A percentile compares a stretch with the other conserved stretches of the same genome.
Evolutionary conservation across 2,113 vertebrate species (phyloP).

Genomic region (Cyprinodon tularosa): DNA sequence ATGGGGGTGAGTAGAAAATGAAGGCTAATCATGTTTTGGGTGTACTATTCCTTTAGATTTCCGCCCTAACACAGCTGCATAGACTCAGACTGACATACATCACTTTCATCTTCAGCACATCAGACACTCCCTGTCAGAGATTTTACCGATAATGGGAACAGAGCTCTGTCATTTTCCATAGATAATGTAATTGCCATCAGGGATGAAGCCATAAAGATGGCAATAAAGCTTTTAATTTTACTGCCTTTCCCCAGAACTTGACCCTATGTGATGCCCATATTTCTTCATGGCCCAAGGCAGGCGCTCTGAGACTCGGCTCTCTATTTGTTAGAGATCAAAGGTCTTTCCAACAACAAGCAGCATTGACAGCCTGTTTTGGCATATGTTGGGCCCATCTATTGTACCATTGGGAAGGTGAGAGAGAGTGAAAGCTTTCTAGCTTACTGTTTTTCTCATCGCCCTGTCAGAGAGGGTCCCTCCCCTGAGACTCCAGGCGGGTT

Average conservation of each 20-base stretch:
- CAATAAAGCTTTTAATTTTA: conserved; percentile 75
- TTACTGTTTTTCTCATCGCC: conserved; percentile 60
- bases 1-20: no score
- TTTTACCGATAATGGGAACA: conserved; percentile 64
- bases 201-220: conserved; percentile 67
- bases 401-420: conserved; percentile 54
- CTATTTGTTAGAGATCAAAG: conserved; percentile 74
- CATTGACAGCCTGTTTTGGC: conserved; percentile 55
- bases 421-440: conserved; percentile 59
- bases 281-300: conserved; percentile 55
- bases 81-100: conserved; percentile 46
- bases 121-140: conserved; percentile 50
- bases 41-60: neutral
- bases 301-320: conserved; percentile 47
- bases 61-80: conserved; percentile 2
- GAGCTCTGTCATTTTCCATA: conserved; percentile 65
- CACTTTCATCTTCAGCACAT: conserved; percentile 56
- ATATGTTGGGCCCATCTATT: conserved; percentile 41
- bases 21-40: neutral
- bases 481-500: conserved; percentile 48
- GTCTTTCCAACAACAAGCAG: conserved; percentile 63
- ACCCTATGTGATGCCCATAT: conserved; percentile 61
- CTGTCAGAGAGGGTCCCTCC: conserved; percentile 57
- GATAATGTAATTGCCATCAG: conserved; percentile 70
- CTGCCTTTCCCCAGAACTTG: conserved; percentile 60